A percentile compares a stretch with the other conserved stretches of the same genome.
Conservation (phyloP, 2,888 invertebrate genomes). For the Anorthoa munda region DNA sequence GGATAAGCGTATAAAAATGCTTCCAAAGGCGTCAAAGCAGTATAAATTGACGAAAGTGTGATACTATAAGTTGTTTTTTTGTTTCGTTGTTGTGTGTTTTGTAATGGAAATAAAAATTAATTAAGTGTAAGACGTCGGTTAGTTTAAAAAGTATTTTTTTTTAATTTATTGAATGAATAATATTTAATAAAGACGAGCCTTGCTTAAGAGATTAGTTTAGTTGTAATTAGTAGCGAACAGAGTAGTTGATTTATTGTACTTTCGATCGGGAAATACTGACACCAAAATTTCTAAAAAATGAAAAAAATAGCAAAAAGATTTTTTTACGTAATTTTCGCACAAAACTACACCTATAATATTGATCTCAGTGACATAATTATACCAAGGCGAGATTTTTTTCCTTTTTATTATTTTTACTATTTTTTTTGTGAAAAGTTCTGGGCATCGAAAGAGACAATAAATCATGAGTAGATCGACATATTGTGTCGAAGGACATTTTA, state of each 20-base stretch:
- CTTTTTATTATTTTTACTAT: slow-evolving; percentile 50
- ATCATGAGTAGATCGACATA: slow-evolving; percentile 80
- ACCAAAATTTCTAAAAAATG: slow-evolving; percentile 60
- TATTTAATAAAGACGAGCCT: slow-evolving; percentile 90
- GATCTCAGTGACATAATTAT: slow-evolving; percentile 69
- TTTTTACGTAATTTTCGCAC: slow-evolving; percentile 59
- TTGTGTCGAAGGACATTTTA: slow-evolving; percentile 85
- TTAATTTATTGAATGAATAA: slow-evolving; percentile 88
- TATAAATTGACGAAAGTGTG: slow-evolving; percentile 88
- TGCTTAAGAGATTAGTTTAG: slow-evolving; percentile 90
- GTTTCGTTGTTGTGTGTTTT: slow-evolving; percentile 90
- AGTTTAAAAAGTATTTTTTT: slow-evolving; percentile 78
- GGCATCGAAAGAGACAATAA: slow-evolving; percentile 81
- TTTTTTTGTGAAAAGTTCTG: slow-evolving; percentile 61
- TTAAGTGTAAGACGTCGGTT: slow-evolving; percentile 84
- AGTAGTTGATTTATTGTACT: slow-evolving; percentile 75
- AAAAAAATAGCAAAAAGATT: slow-evolving; percentile 45
- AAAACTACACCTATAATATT: slow-evolving; percentile 56
- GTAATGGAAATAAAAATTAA: slow-evolving; percentile 81
- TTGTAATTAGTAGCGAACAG: slow-evolving; percentile 84
- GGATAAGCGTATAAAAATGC: slow-evolving; percentile 81
- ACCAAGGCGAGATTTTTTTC: slow-evolving; percentile 57
- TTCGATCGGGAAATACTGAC: slow-evolving; percentile 64
- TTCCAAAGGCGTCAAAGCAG: slow-evolving; percentile 85
- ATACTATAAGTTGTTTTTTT: slow-evolving; percentile 89